phyloP scores from a whole-genome alignment of 2,888 invertebrate genomes.

The Catocala fraxini region DNA sequence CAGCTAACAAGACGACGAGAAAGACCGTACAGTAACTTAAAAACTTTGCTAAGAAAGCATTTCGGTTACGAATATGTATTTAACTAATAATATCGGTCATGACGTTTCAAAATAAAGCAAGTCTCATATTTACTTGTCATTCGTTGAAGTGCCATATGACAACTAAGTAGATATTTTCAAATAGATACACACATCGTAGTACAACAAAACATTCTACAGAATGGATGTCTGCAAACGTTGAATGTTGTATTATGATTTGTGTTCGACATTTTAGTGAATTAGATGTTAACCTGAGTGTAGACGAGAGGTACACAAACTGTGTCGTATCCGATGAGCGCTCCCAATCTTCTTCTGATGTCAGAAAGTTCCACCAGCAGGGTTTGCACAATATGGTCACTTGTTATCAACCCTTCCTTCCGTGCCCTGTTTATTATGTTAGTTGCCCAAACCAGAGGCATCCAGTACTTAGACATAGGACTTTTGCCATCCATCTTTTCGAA shows the following conservation, averaged over 20 bases:
- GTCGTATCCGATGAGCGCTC: conserved; percentile 95
- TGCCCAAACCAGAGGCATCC: conserved; percentile 98
- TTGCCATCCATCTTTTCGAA: conserved; percentile 96
- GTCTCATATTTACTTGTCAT: too few relatives aligned
- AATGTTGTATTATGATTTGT: too few relatives aligned
- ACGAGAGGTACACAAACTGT: conserved; percentile 97
- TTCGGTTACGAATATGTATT: too few relatives aligned
- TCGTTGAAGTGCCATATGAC: too few relatives aligned
- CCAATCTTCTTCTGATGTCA: conserved; percentile 94
- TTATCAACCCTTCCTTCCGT: conserved; percentile 93
- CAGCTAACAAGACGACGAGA: too few relatives aligned
- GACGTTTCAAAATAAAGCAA: too few relatives aligned
- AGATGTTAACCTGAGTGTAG: conserved; percentile 93
- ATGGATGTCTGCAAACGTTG: too few relatives aligned
- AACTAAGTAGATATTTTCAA: too few relatives aligned
- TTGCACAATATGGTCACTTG: conserved; percentile 97
- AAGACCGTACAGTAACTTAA: too few relatives aligned
- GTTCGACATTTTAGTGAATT: not conserved
- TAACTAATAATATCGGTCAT: too few relatives aligned
- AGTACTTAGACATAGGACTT: conserved; percentile 95
- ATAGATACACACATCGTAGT: not conserved
- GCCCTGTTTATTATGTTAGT: conserved; percentile 96
- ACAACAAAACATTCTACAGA: conserved; percentile 2
- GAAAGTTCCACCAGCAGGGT: conserved; percentile 96
- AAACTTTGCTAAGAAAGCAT: too few relatives aligned